Evolutionary conservation across 2,888 invertebrate genomes (phyloP).

Genomic region (Chymomyza fuscimana): DNA sequence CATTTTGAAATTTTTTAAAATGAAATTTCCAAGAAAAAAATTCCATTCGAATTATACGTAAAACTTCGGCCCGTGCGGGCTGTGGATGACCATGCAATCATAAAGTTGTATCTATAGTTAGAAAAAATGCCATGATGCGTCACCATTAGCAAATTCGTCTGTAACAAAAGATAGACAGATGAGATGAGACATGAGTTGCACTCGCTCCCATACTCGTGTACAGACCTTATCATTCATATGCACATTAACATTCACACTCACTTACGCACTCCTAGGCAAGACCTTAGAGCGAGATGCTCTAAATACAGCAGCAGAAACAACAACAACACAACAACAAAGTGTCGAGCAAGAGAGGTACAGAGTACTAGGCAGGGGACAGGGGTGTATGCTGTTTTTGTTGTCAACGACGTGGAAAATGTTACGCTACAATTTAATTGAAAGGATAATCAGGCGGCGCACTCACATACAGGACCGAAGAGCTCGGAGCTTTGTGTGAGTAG

Average conservation of each 20-base stretch:
- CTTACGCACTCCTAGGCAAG: neutral
- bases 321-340: neutral
- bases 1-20: too few species aligned
- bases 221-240: neutral
- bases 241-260: neutral
- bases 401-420: constrained; percentile 74
- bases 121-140: neutral
- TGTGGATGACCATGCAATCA: too few species aligned
- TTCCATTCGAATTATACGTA: too few species aligned
- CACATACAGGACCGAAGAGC: constrained; percentile 46
- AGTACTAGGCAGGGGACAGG: neutral
- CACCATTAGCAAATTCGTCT: neutral
- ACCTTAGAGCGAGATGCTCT: neutral
- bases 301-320: neutral
- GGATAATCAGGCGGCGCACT: constrained; percentile 67
- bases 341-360: neutral
- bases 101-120: too few species aligned
- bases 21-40: too few species aligned
- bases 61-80: too few species aligned
- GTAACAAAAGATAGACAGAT: neutral
- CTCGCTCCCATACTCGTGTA: neutral
- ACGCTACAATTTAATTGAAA: constrained; percentile 77
- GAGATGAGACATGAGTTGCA: neutral
- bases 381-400: constrained; percentile 36
- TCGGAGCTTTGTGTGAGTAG: constrained; percentile 42